Percentiles rank a stretch among this genome's conserved stretches.
Conservation (phyloP, 2,797 vertebrate genomes). For the Coranthus polyacanthus region DNA sequence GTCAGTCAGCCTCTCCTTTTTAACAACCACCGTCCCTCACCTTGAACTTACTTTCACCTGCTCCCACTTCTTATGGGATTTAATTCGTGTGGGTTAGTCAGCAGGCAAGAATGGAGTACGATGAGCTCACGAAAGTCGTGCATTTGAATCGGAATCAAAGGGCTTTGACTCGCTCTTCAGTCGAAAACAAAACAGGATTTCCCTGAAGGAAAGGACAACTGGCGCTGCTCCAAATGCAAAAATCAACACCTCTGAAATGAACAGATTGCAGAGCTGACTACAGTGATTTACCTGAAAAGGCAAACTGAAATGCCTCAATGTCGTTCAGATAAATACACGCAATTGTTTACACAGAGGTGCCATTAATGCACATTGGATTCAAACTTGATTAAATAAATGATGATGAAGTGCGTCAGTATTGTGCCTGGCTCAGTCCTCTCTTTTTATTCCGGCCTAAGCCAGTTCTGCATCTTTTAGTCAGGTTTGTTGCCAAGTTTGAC, state of each 20-base stretch:
- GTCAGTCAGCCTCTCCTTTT: too few relatives aligned
- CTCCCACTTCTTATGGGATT: constrained; percentile 44
- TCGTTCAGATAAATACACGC: not conserved
- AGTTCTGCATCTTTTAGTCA: constrained; percentile 30
- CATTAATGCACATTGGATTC: not conserved
- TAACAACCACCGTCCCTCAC: constrained; percentile 52
- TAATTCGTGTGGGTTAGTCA: constrained; percentile 33
- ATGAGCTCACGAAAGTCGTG: constrained; percentile 16
- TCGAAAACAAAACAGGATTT: constrained; percentile 8
- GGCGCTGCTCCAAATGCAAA: not conserved
- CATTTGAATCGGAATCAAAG: constrained; percentile 49
- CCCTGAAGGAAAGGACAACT: not conserved
- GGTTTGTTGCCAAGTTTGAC: constrained; percentile 60
- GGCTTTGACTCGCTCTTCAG: constrained; percentile 30
- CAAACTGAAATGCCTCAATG: too few relatives aligned
- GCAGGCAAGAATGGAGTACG: constrained; percentile 29
- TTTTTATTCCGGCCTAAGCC: constrained; percentile 15
- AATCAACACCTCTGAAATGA: constrained; percentile 1
- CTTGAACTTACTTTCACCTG: constrained; percentile 68
- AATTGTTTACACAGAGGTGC: not conserved
- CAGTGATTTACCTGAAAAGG: not conserved
- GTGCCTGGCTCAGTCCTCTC: constrained; percentile 24
- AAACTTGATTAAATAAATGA: constrained; percentile 18
- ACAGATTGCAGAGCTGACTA: not conserved
- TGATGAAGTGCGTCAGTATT: constrained; percentile 35